phyloP scores from a whole-genome alignment of 1,140 invertebrate species.

The Lanistes nyassanus region DNA sequence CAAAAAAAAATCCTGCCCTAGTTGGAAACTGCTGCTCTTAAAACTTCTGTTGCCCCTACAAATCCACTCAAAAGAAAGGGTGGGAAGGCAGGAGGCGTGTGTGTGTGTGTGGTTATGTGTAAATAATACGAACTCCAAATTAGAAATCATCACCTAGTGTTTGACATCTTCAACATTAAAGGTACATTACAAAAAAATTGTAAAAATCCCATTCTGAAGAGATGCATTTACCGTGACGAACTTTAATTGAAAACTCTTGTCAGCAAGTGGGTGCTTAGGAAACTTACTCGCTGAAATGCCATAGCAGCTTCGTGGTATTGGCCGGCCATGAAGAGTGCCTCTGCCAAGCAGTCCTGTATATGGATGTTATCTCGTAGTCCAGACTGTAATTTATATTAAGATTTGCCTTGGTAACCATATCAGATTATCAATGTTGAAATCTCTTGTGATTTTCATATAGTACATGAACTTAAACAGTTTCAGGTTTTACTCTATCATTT shows the following conservation, averaged over 20 bases:
- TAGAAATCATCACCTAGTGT: too few relatives aligned
- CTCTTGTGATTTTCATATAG: not conserved
- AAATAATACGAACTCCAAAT: too few relatives aligned
- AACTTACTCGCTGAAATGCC: slow-evolving; percentile 63
- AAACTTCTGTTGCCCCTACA: too few relatives aligned
- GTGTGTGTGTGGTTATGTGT: too few relatives aligned
- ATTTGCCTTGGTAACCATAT: not conserved
- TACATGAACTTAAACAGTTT: too few relatives aligned
- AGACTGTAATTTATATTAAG: slow-evolving; percentile 17
- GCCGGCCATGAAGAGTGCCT: slow-evolving; percentile 75
- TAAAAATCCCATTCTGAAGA: not conserved
- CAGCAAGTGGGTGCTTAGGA: not conserved
- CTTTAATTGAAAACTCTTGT: not conserved
- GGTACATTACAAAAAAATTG: too few relatives aligned
- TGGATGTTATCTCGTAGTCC: slow-evolving; percentile 75
- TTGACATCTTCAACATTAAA: too few relatives aligned
- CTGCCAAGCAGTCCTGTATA: slow-evolving; percentile 75
- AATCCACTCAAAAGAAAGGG: too few relatives aligned
- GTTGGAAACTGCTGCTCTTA: too few relatives aligned
- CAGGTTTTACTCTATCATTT: too few relatives aligned
- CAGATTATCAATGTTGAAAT: not conserved
- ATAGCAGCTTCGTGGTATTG: slow-evolving; percentile 64
- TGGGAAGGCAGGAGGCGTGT: too few relatives aligned
- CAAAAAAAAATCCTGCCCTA: too few relatives aligned
- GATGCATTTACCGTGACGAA: not conserved